A percentile compares a stretch with the other conserved stretches of the same genome.
Conservation (phyloP, 2,797 vertebrate species). For the Lithobates pipiens region DNA sequence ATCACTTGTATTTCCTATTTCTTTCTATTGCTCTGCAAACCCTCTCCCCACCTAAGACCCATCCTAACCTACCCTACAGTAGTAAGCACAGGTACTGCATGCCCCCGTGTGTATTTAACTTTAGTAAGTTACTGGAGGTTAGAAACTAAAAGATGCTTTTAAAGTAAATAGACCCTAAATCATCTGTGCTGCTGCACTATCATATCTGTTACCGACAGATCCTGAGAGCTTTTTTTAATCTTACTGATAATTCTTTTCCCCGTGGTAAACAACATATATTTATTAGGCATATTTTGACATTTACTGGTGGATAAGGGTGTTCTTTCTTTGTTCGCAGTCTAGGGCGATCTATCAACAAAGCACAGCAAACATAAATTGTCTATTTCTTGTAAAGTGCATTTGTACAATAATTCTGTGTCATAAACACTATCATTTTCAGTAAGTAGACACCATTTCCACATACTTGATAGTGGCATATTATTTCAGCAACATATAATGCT, state of each 20-base stretch:
- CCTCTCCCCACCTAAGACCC: too few species aligned
- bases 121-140: too few species aligned
- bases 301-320: not conserved
- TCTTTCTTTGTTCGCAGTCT: slow-evolving; percentile 2
- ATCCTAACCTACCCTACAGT: too few species aligned
- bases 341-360: not conserved
- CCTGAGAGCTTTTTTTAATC: not conserved
- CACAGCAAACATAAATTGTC: slow-evolving; percentile 20
- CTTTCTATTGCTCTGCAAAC: too few species aligned
- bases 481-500: not conserved
- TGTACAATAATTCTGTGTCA: slow-evolving; percentile 16
- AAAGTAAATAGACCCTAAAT: too few species aligned
- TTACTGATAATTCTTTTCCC: not conserved
- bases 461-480: not conserved
- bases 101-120: too few species aligned
- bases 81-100: too few species aligned
- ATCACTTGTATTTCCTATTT: too few species aligned
- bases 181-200: too few species aligned
- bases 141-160: too few species aligned
- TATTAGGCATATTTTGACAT: slow-evolving; percentile 5
- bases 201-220: too few species aligned
- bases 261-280: not conserved
- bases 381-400: not conserved
- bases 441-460: slow-evolving; percentile 6
- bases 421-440: slow-evolving; percentile 18